These are phyloP conservation scores for Oedothorax gibbosus DNA, from an alignment of 1,140 invertebrate species.

Conservation along the genomic window DNA sequence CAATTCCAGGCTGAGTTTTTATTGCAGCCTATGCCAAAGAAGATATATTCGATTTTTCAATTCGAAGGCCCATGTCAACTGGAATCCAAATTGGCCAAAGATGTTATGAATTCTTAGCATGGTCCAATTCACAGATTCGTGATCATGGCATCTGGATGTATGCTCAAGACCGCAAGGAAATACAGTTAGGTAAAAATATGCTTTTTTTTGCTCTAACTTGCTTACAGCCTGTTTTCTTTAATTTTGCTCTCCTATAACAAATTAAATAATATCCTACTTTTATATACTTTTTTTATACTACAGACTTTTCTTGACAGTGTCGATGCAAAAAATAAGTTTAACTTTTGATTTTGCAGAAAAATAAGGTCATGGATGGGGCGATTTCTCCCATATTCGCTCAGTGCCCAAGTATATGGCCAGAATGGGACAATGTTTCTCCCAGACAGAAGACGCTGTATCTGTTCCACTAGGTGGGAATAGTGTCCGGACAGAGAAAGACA, in stretches of 20 bases:
- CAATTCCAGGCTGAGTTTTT: slow-evolving; percentile 62
- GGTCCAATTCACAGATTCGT: slow-evolving; percentile 65
- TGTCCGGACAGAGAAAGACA: slow-evolving; percentile 28
- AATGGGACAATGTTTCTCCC: slow-evolving; percentile 66
- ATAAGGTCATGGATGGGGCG: slow-evolving; percentile 66
- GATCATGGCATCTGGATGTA: slow-evolving; percentile 66
- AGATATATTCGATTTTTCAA: slow-evolving; percentile 16
- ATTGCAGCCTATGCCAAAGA: slow-evolving; percentile 33
- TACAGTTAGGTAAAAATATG: slow-evolving; percentile 8
- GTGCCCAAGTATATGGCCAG: slow-evolving; percentile 66
- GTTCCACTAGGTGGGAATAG: slow-evolving; percentile 16
- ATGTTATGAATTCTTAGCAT: slow-evolving; percentile 64
- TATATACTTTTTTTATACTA: too few species aligned
- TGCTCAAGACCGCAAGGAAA: slow-evolving; percentile 61
- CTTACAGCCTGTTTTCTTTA: too few species aligned
- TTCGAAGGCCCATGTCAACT: slow-evolving; percentile 27
- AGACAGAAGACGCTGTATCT: slow-evolving; percentile 61
- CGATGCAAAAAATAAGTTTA: too few species aligned
- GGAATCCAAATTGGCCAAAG: slow-evolving; percentile 62
- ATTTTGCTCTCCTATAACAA: too few species aligned
- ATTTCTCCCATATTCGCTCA: slow-evolving; percentile 63
- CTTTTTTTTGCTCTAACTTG: too few species aligned
- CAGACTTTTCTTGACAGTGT: too few species aligned
- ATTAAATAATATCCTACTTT: too few species aligned
- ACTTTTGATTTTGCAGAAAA: not conserved